A percentile compares a stretch with the other conserved stretches of the same genome.
Evolutionary conservation across 2,888 invertebrate genomes (phyloP).

Genomic region (Hydrotaea diabolus): DNA sequence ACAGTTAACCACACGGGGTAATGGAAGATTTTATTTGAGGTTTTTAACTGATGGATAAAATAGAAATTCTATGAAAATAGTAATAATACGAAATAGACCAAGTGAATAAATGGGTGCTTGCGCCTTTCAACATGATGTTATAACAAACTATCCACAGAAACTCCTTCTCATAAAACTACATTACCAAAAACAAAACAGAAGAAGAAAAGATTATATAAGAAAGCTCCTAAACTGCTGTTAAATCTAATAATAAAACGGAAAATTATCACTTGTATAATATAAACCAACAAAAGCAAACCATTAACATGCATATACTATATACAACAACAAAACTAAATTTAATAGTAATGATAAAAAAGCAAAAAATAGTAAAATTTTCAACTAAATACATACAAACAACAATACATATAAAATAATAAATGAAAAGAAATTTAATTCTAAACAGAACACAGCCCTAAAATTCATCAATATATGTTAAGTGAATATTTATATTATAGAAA

Average conservation of each 20-base stretch:
- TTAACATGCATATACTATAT: conserved; percentile 59
- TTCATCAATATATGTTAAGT: conserved; percentile 62
- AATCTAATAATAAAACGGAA: conserved; percentile 53
- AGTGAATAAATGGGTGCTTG: conserved; percentile 42
- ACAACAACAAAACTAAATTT: conserved; percentile 43
- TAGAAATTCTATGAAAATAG: conserved; percentile 7
- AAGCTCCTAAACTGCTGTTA: conserved; percentile 65
- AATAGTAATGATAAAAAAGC: conserved; percentile 48
- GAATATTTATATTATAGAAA: conserved; percentile 55
- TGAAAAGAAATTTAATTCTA: conserved; percentile 51
- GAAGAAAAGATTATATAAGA: too few species aligned
- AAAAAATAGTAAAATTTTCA: conserved; percentile 66
- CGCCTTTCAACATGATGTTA: conserved; percentile 26
- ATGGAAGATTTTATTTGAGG: conserved; percentile 27
- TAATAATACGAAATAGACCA: conserved; percentile 46
- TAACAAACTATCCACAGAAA: conserved; percentile 20
- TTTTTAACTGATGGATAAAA: not conserved
- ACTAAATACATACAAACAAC: conserved; percentile 45
- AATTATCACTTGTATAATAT: conserved; percentile 60
- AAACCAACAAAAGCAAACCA: conserved; percentile 44
- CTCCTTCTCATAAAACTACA: conserved; percentile 9
- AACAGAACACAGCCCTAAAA: conserved; percentile 45
- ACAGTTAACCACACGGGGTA: conserved; percentile 48
- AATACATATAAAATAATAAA: conserved; percentile 59
- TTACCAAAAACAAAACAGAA: conserved; percentile 35